phyloP scores from a whole-genome alignment of 2,113 vertebrate species.

The Emydura subglobosa region DNA sequence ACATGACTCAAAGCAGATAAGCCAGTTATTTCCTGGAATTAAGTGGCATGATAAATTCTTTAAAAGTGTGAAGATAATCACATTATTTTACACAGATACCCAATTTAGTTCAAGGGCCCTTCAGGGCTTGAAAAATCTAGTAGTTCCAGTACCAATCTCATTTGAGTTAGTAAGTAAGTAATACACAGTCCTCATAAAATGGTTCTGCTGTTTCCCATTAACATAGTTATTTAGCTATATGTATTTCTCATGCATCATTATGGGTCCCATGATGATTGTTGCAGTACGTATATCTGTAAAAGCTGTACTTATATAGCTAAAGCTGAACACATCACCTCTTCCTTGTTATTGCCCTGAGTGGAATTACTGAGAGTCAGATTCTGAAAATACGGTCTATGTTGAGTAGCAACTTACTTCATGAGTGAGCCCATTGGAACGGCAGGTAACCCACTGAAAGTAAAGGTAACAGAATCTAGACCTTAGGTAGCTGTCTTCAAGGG shows the following conservation, averaged over 20 bases:
- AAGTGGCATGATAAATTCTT: neutral
- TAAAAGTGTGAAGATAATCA: slow-evolving; percentile 2
- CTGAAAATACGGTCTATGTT: neutral
- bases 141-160: neutral
- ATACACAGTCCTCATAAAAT: neutral
- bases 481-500: neutral
- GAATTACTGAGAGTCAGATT: neutral
- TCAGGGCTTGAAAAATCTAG: neutral
- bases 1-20: neutral
- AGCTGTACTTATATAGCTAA: neutral
- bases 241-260: neutral
- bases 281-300: neutral
- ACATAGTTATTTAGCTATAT: neutral
- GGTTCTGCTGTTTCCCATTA: neutral
- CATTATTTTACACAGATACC: neutral
- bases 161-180: neutral
- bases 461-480: neutral
- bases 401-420: neutral
- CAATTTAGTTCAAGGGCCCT: neutral
- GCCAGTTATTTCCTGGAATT: neutral
- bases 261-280: neutral
- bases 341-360: neutral
- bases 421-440: neutral
- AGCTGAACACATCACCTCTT: neutral
- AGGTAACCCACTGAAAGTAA: neutral